Conservation (phyloP, 2,113 vertebrate genomes). For the Pluvialis apricaria region DNA sequence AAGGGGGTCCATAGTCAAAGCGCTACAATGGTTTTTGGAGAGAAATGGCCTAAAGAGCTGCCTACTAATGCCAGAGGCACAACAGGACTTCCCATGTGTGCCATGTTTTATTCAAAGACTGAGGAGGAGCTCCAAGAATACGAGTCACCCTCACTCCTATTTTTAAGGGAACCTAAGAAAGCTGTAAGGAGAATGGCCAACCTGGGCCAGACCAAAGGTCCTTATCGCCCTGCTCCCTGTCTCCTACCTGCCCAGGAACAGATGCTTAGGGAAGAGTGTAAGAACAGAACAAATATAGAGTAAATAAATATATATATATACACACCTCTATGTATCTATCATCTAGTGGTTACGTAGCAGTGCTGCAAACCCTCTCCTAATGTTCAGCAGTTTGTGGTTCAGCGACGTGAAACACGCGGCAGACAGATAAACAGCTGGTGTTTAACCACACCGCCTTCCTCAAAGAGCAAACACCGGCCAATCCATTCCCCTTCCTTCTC, state of each 20-base stretch:
- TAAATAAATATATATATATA: background rate
- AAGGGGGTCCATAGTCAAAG: background rate
- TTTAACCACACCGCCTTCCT: background rate
- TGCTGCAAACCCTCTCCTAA: background rate
- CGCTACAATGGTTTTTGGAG: fast-evolving
- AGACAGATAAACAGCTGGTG: background rate
- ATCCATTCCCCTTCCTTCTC: background rate
- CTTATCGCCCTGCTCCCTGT: background rate
- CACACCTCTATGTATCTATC: background rate
- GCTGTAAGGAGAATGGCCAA: background rate
- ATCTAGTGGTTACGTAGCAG: background rate
- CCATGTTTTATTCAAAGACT: fast-evolving
- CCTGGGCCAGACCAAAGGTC: background rate
- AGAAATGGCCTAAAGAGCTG: background rate
- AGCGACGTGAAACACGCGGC: background rate
- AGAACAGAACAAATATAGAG: background rate
- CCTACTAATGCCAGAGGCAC: background rate
- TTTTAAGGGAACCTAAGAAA: background rate
- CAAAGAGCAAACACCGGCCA: background rate
- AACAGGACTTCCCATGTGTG: background rate
- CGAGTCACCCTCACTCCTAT: fast-evolving
- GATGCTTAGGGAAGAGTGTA: too few relatives aligned
- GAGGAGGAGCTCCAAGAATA: background rate
- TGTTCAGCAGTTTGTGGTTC: background rate
- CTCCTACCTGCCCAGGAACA: background rate